Evolutionary conservation across 2,888 invertebrate genomes (phyloP), one percentile per base, ranked within the genome.

Genomic region (Polymixis lichenea): DNA sequence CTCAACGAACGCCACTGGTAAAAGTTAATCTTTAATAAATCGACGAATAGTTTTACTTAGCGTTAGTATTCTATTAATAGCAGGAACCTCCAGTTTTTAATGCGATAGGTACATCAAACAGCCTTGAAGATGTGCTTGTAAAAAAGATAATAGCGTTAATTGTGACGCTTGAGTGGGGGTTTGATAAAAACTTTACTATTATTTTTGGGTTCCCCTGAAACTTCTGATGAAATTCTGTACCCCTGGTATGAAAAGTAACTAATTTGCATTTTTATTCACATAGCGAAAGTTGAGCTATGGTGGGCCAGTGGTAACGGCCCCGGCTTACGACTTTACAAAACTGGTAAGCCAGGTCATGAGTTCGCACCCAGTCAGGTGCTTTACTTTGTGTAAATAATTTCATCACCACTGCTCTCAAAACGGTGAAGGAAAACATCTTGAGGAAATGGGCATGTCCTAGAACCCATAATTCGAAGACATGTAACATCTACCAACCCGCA

Each of bases 81-180:
- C n/a, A n/a, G n/a, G 67, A 80, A 74, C 46, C 55, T 28, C 38
- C 38, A 73, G 58, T 75, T 69, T 80, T 75, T 58, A 74, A 75
- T 87, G 78, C 60, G 66, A 64, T 64, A 38, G 38, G 38, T 38
- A 75, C 78, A 72, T 53, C 38, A 67, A 75, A 58, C 56, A 73
- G 55, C 80, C 76, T 82, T 78, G 82, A 77, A 75, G 78, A 82
- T 68, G 78, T 76, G 49, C 74, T 68, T 58, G 56, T 77, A 77
- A 84, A 86, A n/a, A 82, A 80, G 67, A 61, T 74, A 78, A 80
- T 74, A 66, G 60, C 65, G 46, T 28, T 60, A 55, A 80, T 80
- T 70, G 73, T 67, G 64, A 76, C 61, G 83, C 67, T 78, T 64
- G 74, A 80, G 56, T 61, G 56, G n/a, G 28, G 9, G 4, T 53